These are phyloP conservation scores for Leptarthrus brevirostris DNA, from an alignment of 2,888 invertebrate genomes.

Conservation along the genomic window DNA sequence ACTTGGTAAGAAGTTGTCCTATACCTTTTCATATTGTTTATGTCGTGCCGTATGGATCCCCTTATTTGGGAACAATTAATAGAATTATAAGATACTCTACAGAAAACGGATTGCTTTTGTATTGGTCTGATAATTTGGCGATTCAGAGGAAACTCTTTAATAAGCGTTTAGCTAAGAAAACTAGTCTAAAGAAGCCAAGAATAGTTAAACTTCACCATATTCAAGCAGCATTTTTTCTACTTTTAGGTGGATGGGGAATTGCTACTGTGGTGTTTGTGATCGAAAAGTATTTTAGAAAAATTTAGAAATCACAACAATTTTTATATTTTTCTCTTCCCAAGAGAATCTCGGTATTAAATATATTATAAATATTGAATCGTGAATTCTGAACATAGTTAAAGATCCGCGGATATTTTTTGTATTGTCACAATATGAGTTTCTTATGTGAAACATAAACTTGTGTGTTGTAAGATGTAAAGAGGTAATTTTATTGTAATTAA, in stretches of 20 bases:
- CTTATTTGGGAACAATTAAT: slow-evolving; percentile 69
- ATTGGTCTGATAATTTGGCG: slow-evolving; percentile 60
- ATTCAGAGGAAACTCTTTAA: not conserved
- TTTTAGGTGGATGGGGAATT: slow-evolving; percentile 59
- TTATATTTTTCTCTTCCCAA: too few relatives aligned
- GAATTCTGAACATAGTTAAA: too few relatives aligned
- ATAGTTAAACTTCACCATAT: slow-evolving; percentile 59
- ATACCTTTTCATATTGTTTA: slow-evolving; percentile 71
- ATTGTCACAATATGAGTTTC: too few relatives aligned
- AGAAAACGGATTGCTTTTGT: slow-evolving; percentile 69
- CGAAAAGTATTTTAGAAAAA: too few relatives aligned
- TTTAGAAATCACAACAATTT: too few relatives aligned
- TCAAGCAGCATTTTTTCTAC: slow-evolving; percentile 62
- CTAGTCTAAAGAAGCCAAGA: not conserved
- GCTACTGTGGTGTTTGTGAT: slow-evolving; percentile 50
- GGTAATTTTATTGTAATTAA: too few relatives aligned
- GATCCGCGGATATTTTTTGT: too few relatives aligned
- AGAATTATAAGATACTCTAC: slow-evolving; percentile 67
- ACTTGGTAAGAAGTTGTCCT: slow-evolving; percentile 69
- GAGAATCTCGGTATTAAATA: too few relatives aligned
- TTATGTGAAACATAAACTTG: too few relatives aligned
- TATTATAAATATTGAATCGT: too few relatives aligned
- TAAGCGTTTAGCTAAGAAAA: not conserved
- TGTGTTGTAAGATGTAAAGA: too few relatives aligned
- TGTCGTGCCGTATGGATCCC: slow-evolving; percentile 71